Evolutionary conservation across 2,888 invertebrate genomes (phyloP).

Genomic region (Coelopa pilipes): DNA sequence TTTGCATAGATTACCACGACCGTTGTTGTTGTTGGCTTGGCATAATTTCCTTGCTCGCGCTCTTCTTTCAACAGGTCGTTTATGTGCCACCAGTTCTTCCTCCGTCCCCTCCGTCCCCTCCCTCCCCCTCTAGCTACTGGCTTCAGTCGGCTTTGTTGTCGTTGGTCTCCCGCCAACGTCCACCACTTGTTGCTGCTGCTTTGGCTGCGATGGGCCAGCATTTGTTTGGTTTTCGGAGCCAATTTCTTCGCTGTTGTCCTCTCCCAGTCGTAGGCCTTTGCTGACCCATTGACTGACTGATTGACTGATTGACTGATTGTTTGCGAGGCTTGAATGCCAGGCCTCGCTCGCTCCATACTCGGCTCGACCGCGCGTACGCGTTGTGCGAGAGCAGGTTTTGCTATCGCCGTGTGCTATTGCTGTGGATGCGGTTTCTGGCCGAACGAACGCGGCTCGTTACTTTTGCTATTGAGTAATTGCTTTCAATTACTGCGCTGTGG

Average conservation of each 20-base stretch:
- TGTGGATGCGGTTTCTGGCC: not conserved
- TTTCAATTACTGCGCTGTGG: no score
- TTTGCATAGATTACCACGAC: not conserved
- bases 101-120: no score
- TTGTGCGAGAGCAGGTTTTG: not conserved
- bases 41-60: not conserved
- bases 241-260: not conserved
- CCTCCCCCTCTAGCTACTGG: no score
- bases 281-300: conserved; percentile 16
- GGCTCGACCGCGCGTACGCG: not conserved
- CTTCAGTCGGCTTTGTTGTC: not conserved
- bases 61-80: conserved; percentile 17
- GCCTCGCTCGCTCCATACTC: not conserved
- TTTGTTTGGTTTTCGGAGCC: not conserved
- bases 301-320: not conserved
- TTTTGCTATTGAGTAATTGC: no score
- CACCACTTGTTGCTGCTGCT: not conserved
- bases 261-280: not conserved
- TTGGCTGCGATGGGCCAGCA: not conserved
- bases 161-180: not conserved
- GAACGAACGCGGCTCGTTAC: no score
- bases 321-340: not conserved
- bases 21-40: no score
- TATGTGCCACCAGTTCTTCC: not conserved
- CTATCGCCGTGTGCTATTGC: not conserved